Base-by-base conservation (phyloP, 2,888 invertebrate species). In the Lepidochitona cinerea region DNA sequence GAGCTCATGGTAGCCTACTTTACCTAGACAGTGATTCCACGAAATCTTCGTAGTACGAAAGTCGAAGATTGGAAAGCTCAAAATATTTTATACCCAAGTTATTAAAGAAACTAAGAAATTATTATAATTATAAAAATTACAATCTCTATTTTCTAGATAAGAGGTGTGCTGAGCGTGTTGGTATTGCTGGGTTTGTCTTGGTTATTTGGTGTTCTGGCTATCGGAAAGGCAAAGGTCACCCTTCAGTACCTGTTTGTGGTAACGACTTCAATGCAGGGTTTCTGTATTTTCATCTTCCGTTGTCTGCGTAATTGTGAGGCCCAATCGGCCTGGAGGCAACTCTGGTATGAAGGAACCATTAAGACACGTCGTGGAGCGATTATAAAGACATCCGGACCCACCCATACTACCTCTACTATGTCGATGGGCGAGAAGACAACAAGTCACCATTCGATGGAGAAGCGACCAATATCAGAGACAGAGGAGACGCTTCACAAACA, bases 191-290 rank as follows among this genome's bases (percentile, higher is more conserved):
- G 77, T 0, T 37, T 75, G 26, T 71, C 81, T 7, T 82, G 82
- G 82, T n/a, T 75, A 7, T 69, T 75, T 52, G 81, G 77, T 4
- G 49, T 76, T 35, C 59, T 74, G 14, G 79, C 76, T 12, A 59
- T 75, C 23, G 69, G 66, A 18, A 35, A 72, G 37, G 78, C 74
- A 23, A 36, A 52, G 18, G 14, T 73, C 12, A 70, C 41, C 12
- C 70, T 80, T 35, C 75, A 77, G 64, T 53, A 75, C 33, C 32
- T 79, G 33, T 81, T 81, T 73, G 70, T 71, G 32, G 53, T 80
- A 18, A 59, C 72, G 23, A 78, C 69, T 65, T 64, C 73, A 12
- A 33, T 75, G 6, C 73, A 74, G 64, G 71, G 71, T 9, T 74
- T 75, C 37, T 70, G 53, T 32, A 64, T 75, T 33, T 75, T 72